Base-by-base conservation (phyloP, 2,113 vertebrate genomes). In the Gnathonemus echidnorhynchus region DNA sequence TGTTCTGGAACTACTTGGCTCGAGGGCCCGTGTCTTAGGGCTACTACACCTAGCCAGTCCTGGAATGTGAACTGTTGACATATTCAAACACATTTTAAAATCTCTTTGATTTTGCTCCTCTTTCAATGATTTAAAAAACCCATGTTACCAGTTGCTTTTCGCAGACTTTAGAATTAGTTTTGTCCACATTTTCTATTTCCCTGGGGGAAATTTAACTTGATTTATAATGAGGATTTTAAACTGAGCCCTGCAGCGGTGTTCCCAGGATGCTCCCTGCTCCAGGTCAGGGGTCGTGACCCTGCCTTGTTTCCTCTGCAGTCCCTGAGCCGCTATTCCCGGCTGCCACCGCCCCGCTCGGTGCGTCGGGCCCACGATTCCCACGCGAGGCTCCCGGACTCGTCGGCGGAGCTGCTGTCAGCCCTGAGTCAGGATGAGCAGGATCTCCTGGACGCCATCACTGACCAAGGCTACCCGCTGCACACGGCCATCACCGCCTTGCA, bases 381-480 rank as follows among this genome's bases (percentile, higher is more conserved):
- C 91, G 92, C 93, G 62, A 87, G 91, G 42, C 92, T 94, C 86
- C 92, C 94, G 0, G 97, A 98, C 92, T 96, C 96, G 0, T 93
- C 96, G 0, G 91, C 95, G 46, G 98, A 99, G 90, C 94, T 99
- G 92, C 94, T 99, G 89, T 96, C 95, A 0, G 98, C 97, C 0
- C 95, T 99, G 86, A 99, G 97, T 94, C 96, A 97, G 74, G 98
- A 98, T 90, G 98, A 99, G 92, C 93, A 96, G 90, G 97, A 98
- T 87, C 95, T 99, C 46, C 97, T 99, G 0, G 96, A 97, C 90
- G 96, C 95, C 0, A 94, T 99, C 90, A 97, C 97, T 0, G 96
- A 96, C 84, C 92, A 96, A 91, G 98, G 98, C 21, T 98, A 98
- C 92, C 95, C 97, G 0, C 90, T 97, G 46, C 96, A 91, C 77